These are phyloP conservation scores for Eulemur coronatus DNA, from an alignment of 2,797 vertebrate genomes.

Conservation along the genomic window DNA sequence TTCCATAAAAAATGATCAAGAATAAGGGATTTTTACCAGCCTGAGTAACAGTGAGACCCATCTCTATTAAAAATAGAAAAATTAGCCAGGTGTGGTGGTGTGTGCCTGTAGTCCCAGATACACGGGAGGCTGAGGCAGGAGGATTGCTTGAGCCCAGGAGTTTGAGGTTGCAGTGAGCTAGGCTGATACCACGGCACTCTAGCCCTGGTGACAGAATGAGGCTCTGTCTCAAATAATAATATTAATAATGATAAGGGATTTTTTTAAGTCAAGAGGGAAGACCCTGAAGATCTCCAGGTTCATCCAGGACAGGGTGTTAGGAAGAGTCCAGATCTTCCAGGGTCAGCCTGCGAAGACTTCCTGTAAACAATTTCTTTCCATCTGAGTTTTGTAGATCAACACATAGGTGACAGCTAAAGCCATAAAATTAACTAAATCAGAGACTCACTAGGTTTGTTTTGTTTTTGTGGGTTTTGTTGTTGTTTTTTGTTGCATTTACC, in stretches of 20 bases:
- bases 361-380: background rate
- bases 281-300: background rate
- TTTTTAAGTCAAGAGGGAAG: background rate
- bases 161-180: too few species aligned
- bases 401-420: background rate
- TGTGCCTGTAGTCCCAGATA: too few species aligned
- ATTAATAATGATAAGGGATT: too few species aligned
- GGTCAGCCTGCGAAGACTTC: background rate
- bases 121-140: too few species aligned
- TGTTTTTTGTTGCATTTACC: background rate
- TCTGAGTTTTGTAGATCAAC: background rate
- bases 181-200: too few species aligned
- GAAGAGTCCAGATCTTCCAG: background rate
- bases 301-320: background rate
- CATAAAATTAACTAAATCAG: background rate
- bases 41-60: too few species aligned
- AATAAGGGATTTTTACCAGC: background rate
- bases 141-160: too few species aligned
- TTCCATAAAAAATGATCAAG: background rate
- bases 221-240: too few species aligned
- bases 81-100: rapidly evolving
- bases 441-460: background rate
- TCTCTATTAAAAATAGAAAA: too few species aligned
- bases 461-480: background rate
- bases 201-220: rapidly evolving